phyloP scores from a whole-genome alignment of 2,113 vertebrate genomes.

The Chitala chitala region DNA sequence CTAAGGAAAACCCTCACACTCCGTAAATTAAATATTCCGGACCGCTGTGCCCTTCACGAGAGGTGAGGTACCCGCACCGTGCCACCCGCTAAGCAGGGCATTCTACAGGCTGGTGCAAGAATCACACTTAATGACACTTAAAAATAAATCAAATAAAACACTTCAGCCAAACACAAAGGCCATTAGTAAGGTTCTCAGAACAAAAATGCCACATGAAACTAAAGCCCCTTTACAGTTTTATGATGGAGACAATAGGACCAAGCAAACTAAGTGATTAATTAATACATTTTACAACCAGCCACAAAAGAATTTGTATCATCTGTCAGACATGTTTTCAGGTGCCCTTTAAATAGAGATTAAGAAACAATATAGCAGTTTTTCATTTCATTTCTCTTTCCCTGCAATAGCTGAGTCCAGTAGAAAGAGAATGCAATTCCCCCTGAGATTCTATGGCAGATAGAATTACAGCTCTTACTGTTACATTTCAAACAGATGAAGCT shows the following conservation, averaged over 20 bases:
- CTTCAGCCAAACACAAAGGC: constrained; percentile 9
- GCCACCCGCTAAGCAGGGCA: neutral
- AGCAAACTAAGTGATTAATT: constrained; percentile 54
- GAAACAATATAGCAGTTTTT: constrained; percentile 59
- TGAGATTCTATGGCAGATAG: constrained; percentile 40
- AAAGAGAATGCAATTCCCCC: constrained; percentile 42
- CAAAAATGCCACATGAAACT: constrained; percentile 36
- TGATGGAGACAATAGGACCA: constrained; percentile 42
- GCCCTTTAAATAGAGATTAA: constrained; percentile 53
- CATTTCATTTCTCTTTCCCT: constrained; percentile 47
- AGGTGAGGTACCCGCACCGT: neutral
- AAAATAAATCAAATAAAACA: neutral
- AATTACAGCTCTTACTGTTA: constrained; percentile 60
- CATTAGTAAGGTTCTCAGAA: constrained; percentile 38
- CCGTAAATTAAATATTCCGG: constrained; percentile 48
- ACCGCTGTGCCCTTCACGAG: constrained; percentile 7
- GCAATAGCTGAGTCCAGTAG: constrained; percentile 14
- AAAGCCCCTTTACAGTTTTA: constrained; percentile 30
- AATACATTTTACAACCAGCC: constrained; percentile 54
- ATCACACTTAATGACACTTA: neutral
- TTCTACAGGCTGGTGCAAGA: neutral
- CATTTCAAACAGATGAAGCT: constrained; percentile 57
- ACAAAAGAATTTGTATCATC: constrained; percentile 55
- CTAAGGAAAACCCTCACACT: constrained; percentile 49
- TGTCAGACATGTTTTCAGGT: constrained; percentile 49